phyloP scores from a whole-genome alignment of 2,113 vertebrate genomes.

The Ia io region DNA sequence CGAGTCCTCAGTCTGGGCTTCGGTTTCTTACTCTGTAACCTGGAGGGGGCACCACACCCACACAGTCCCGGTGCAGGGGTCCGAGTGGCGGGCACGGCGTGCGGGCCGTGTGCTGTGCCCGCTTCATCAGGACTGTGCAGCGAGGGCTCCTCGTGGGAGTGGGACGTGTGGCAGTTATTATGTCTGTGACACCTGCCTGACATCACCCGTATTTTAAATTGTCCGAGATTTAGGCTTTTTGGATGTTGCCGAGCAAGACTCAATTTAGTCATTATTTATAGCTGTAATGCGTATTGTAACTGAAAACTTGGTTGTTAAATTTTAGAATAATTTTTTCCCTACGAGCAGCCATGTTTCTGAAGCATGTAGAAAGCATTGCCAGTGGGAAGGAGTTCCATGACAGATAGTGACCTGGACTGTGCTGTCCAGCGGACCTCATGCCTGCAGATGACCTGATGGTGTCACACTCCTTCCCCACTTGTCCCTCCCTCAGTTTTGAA shows the following conservation, averaged over 20 bases:
- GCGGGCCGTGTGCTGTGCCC: background rate
- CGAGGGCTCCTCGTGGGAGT: background rate
- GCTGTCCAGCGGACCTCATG: rapidly evolving
- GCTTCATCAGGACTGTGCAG: background rate
- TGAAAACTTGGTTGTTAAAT: constrained; percentile 7
- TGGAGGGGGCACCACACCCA: too few relatives aligned
- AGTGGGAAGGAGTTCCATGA: background rate
- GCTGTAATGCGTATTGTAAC: background rate
- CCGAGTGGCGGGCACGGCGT: too few relatives aligned
- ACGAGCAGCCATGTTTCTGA: background rate
- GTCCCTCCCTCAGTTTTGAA: constrained; percentile 81
- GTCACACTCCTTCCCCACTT: constrained; percentile 18
- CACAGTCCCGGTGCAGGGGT: background rate
- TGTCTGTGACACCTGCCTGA: background rate
- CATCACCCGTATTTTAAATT: background rate
- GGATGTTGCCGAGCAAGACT: background rate
- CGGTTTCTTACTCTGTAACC: background rate
- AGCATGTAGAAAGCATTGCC: background rate
- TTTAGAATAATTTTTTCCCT: background rate
- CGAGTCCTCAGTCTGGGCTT: background rate
- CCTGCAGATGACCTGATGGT: background rate
- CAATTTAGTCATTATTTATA: background rate
- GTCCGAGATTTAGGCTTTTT: background rate
- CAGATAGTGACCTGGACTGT: background rate
- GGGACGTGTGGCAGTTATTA: background rate